These are phyloP conservation scores for Sipha maydis DNA, from an alignment of 2,888 invertebrate genomes.

Conservation along the genomic window DNA sequence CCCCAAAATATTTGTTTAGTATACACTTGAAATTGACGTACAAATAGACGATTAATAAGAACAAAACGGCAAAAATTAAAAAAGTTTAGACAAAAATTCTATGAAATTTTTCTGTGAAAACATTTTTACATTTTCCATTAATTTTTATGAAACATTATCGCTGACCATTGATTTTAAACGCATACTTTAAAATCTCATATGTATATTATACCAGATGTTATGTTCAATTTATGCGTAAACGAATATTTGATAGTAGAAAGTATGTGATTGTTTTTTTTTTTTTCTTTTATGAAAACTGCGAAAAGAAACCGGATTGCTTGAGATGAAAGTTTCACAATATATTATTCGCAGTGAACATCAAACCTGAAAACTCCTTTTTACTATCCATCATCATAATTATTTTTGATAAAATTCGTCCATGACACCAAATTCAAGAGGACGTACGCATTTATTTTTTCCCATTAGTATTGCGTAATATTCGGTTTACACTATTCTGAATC, in stretches of 20 bases:
- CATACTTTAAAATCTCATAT: background rate
- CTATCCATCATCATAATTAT: background rate
- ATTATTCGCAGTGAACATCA: background rate
- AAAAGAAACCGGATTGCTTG: conserved; percentile 30
- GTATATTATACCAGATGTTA: background rate
- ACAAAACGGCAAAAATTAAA: too few species aligned
- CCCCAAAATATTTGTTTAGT: too few species aligned
- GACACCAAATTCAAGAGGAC: background rate
- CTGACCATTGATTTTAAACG: too few species aligned
- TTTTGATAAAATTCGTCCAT: conserved; percentile 27
- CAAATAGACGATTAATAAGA: too few species aligned
- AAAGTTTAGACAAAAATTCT: too few species aligned
- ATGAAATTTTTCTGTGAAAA: too few species aligned
- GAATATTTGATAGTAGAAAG: conserved; percentile 28
- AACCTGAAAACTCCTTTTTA: background rate
- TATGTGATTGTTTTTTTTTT: conserved; percentile 2
- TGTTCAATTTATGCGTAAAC: background rate
- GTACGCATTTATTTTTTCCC: background rate
- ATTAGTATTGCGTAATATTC: background rate
- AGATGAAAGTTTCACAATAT: conserved; percentile 31
- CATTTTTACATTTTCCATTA: too few species aligned
- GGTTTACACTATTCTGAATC: background rate
- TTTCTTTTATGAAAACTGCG: conserved; percentile 12
- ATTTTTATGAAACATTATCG: too few species aligned
- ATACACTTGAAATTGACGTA: too few species aligned